A percentile compares a stretch with the other conserved stretches of the same genome.
Evolutionary conservation across 2,888 invertebrate species (phyloP).

Genomic region (Leptopterna dolabrata): DNA sequence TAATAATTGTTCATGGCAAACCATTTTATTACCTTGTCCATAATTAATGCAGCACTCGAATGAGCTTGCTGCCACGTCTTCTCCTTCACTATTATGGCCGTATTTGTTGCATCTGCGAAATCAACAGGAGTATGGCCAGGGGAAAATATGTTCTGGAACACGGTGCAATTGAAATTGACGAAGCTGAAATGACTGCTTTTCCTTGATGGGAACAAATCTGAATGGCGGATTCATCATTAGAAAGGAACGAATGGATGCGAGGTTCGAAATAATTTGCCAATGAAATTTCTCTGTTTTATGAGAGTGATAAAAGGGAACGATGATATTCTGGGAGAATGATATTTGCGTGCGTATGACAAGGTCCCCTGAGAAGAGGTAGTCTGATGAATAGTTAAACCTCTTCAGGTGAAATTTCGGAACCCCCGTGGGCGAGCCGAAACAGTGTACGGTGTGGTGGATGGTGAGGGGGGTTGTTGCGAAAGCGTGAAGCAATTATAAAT

Average conservation of each 20-base stretch:
- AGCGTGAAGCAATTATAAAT: slow-evolving; percentile 39
- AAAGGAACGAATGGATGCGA: background rate
- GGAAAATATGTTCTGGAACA: too few species aligned
- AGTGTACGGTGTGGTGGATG: background rate
- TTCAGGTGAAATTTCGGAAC: slow-evolving; percentile 24
- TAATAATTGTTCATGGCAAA: too few species aligned
- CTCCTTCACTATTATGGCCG: too few species aligned
- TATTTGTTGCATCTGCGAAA: too few species aligned
- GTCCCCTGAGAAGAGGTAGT: background rate
- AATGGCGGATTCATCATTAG: too few species aligned
- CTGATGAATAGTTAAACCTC: slow-evolving; percentile 34
- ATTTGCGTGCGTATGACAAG: background rate
- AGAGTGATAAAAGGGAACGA: background rate
- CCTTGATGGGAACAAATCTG: too few species aligned
- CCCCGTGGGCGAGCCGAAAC: background rate
- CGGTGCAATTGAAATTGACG: too few species aligned
- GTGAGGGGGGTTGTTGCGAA: background rate
- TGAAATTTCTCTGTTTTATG: background rate
- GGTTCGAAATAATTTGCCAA: background rate
- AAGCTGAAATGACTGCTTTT: too few species aligned
- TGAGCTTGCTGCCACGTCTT: too few species aligned
- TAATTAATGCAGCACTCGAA: too few species aligned
- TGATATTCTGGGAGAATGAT: background rate
- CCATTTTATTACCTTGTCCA: too few species aligned
- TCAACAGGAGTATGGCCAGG: too few species aligned